These are phyloP conservation scores for Sepiola atlantica DNA, from an alignment of 2,888 invertebrate species.

Conservation along the genomic window DNA sequence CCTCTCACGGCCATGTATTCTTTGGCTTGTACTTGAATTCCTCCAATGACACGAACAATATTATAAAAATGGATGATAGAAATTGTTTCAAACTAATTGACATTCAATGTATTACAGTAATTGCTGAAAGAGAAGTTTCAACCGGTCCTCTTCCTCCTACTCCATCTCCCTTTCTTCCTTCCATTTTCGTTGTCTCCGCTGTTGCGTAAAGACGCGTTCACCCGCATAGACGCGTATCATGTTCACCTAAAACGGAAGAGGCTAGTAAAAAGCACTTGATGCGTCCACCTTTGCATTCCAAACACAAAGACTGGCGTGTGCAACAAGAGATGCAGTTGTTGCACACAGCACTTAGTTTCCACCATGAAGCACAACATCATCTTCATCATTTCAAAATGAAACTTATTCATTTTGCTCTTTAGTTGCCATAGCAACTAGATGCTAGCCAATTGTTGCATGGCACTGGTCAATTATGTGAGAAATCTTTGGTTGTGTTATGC, in stretches of 20 bases:
- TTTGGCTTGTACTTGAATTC: no score
- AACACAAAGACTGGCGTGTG: background rate
- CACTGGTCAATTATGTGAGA: background rate
- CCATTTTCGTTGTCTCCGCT: background rate
- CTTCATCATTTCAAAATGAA: slow-evolving; percentile 18
- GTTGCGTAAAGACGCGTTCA: no score
- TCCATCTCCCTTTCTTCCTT: background rate
- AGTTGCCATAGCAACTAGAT: background rate
- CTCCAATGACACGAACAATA: no score
- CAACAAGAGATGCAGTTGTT: background rate
- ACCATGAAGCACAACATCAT: background rate
- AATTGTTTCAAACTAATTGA: no score
- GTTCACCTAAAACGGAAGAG: background rate
- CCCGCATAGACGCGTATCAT: background rate
- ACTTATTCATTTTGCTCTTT: background rate
- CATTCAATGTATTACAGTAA: no score
- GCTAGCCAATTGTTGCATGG: background rate
- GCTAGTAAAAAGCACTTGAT: background rate
- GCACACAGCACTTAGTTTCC: background rate
- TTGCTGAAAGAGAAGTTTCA: no score
- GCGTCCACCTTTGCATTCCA: background rate
- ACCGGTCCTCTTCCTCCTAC: background rate
- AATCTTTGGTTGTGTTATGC: background rate
- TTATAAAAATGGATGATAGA: no score
- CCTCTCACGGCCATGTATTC: no score